Evolutionary conservation across 2,113 vertebrate genomes (phyloP).

Genomic region (Paramisgurnus dabryanus): DNA sequence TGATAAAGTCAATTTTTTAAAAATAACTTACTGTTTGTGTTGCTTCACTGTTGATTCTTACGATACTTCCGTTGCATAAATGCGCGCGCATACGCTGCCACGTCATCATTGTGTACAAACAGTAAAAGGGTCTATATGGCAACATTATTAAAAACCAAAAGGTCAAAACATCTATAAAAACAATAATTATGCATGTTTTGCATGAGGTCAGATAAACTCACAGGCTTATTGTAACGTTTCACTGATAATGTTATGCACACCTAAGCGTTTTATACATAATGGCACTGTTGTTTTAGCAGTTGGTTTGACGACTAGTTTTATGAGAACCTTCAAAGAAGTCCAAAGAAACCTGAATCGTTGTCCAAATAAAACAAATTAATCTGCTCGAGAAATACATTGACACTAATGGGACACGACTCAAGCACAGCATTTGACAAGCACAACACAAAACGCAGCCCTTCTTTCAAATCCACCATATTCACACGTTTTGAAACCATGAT

Average conservation of each 20-base stretch:
- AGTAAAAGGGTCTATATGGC: no score
- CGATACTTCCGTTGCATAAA: no score
- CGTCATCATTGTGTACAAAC: no score
- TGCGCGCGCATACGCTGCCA: no score
- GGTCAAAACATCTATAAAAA: conserved; percentile 1
- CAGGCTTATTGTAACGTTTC: not conserved
- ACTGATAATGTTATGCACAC: not conserved
- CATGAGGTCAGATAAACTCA: not conserved
- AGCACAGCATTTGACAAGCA: not conserved
- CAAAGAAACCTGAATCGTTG: conserved; percentile 4
- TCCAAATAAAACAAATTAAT: conserved; percentile 41
- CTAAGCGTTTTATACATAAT: not conserved
- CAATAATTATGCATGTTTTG: not conserved
- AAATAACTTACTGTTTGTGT: no score
- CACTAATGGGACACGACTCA: not conserved
- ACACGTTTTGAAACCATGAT: not conserved
- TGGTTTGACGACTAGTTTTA: not conserved
- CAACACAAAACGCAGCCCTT: not conserved
- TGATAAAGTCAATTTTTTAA: no score
- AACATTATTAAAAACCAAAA: not conserved
- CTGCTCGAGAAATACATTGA: not conserved
- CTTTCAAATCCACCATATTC: not conserved
- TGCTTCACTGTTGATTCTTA: no score
- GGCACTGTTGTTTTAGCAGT: not conserved
- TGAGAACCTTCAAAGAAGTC: not conserved